Evolutionary conservation across 2,113 vertebrate genomes (phyloP).

Genomic region (Arizona elegans): DNA sequence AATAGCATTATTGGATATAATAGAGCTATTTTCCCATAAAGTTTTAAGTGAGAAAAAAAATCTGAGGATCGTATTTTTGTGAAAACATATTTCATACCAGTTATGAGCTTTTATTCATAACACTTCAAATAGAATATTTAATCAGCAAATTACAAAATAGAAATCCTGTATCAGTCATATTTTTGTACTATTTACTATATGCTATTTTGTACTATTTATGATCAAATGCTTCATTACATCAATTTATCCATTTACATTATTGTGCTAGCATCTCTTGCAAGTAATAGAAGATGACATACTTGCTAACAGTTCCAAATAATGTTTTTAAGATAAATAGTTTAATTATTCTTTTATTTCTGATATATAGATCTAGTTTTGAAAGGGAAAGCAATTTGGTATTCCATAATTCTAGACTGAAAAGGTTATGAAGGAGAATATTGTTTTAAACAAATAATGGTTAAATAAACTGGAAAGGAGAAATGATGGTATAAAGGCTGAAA

Average conservation of each 20-base stretch:
- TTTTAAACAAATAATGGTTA: background rate
- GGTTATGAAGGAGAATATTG: background rate
- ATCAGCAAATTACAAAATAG: background rate
- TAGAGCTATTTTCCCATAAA: background rate
- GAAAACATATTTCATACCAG: background rate
- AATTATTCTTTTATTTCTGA: background rate
- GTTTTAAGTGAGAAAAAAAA: background rate
- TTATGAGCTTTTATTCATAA: background rate
- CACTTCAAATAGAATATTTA: background rate
- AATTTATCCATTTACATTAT: slow-evolving; percentile 2
- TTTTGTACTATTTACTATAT: background rate
- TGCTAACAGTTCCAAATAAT: background rate
- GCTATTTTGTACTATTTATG: background rate
- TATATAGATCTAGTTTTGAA: background rate
- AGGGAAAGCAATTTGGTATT: background rate
- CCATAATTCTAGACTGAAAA: background rate
- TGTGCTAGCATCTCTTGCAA: background rate
- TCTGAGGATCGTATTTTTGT: background rate
- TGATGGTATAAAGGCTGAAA: background rate
- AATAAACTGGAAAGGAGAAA: background rate
- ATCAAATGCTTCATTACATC: background rate
- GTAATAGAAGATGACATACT: background rate
- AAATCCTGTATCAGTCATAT: background rate
- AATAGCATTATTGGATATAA: slow-evolving; percentile 3
- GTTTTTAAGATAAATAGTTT: background rate